phyloP scores from a whole-genome alignment of 2,888 invertebrate species.

The Aporophyla nigra region DNA sequence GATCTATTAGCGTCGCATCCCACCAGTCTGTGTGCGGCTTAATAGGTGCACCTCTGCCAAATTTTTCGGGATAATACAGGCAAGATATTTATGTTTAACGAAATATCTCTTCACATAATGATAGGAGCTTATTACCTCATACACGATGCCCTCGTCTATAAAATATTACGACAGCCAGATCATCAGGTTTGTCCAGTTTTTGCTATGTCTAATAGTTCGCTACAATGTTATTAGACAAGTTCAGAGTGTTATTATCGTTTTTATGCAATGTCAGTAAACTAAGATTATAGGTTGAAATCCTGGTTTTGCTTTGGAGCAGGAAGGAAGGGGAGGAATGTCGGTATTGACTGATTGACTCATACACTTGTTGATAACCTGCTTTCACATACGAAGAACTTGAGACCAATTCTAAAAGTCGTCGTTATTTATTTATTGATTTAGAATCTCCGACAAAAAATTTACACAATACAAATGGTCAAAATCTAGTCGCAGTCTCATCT shows the following conservation, averaged over 20 bases:
- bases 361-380: background rate
- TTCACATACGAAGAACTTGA: background rate
- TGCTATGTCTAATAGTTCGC: slow-evolving; percentile 30
- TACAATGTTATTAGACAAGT: slow-evolving; percentile 46
- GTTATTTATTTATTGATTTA: too few relatives aligned
- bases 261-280: slow-evolving; percentile 23
- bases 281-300: slow-evolving; percentile 1
- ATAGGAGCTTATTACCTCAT: slow-evolving; percentile 16
- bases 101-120: background rate
- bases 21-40: too few relatives aligned
- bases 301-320: background rate
- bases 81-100: background rate
- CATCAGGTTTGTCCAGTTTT: slow-evolving; percentile 54
- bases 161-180: slow-evolving; percentile 27
- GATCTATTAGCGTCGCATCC: too few relatives aligned
- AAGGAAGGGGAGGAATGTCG: background rate
- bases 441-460: too few relatives aligned
- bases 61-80: too few relatives aligned
- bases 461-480: too few relatives aligned
- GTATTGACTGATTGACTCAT: background rate
- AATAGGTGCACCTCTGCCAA: too few relatives aligned
- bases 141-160: slow-evolving; percentile 10
- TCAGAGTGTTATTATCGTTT: slow-evolving; percentile 41
- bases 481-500: too few relatives aligned
- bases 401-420: background rate